phyloP scores from a whole-genome alignment of 2,888 invertebrate species.

The Deladenus siricidicola region DNA sequence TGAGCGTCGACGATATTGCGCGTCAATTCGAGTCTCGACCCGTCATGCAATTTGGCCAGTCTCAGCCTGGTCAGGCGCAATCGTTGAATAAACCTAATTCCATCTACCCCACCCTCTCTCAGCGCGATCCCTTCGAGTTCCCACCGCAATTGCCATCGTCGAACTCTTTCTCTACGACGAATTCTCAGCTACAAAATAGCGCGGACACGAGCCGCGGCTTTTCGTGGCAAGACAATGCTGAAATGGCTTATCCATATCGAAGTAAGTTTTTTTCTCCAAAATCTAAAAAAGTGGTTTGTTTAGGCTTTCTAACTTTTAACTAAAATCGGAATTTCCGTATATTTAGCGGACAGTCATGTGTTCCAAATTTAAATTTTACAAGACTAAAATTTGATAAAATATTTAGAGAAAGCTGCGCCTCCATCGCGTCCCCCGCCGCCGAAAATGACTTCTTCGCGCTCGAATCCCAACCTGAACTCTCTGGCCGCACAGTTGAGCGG shows the following conservation, averaged over 20 bases:
- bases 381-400: too few relatives aligned
- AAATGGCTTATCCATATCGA: too few relatives aligned
- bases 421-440: slow-evolving; percentile 29
- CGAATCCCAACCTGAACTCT: slow-evolving; percentile 17
- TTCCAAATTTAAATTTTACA: too few relatives aligned
- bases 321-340: too few relatives aligned
- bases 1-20: slow-evolving; percentile 14
- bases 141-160: slow-evolving; percentile 20
- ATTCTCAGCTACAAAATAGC: neutral
- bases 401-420: slow-evolving; percentile 11
- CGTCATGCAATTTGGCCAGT: slow-evolving; percentile 17
- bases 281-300: too few relatives aligned
- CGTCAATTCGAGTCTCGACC: slow-evolving; percentile 25
- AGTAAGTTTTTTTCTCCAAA: too few relatives aligned
- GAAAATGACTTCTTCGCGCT: slow-evolving; percentile 8
- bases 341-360: too few relatives aligned
- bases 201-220: too few relatives aligned
- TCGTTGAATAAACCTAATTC: neutral
- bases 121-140: slow-evolving; percentile 22
- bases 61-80: neutral
- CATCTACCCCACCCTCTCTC: slow-evolving; percentile 16
- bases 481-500: neutral
- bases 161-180: neutral
- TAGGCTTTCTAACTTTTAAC: too few relatives aligned
- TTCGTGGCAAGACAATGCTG: too few relatives aligned